phyloP scores from a whole-genome alignment of 2,888 invertebrate genomes.

The Agapostemon virescens region DNA sequence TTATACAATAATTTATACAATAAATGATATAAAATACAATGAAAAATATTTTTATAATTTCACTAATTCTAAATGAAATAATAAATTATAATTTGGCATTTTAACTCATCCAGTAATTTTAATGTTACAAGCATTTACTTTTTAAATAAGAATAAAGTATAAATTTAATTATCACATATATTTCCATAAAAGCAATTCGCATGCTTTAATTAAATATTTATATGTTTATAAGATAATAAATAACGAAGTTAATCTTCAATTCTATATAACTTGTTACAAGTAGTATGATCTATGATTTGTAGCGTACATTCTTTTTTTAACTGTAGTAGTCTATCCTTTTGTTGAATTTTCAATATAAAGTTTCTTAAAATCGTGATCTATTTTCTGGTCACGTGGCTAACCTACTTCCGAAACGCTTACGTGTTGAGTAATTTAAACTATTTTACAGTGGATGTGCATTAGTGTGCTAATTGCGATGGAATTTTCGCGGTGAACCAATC shows the following conservation, averaged over 20 bases:
- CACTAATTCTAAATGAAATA: background rate
- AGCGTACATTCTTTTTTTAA: background rate
- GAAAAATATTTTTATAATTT: background rate
- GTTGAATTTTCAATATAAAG: background rate
- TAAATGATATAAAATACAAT: too few species aligned
- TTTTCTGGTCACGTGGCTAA: slow-evolving; percentile 54
- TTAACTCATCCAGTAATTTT: too few species aligned
- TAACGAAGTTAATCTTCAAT: too few species aligned
- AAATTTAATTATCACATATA: too few species aligned
- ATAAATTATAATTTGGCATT: background rate
- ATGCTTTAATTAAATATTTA: too few species aligned
- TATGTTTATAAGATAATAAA: too few species aligned
- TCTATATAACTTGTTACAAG: too few species aligned
- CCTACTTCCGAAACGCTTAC: slow-evolving; percentile 47
- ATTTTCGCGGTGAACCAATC: background rate
- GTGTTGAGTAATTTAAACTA: slow-evolving; percentile 3
- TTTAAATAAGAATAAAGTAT: too few species aligned
- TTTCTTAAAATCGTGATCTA: slow-evolving; percentile 22
- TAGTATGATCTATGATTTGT: too few species aligned
- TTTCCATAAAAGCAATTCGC: too few species aligned
- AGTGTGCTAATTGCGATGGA: background rate
- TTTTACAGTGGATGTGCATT: background rate
- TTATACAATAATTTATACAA: too few species aligned
- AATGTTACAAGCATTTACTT: too few species aligned
- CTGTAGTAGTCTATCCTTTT: background rate